phyloP scores from a whole-genome alignment of 2,113 vertebrate genomes.

The Coreoperca whiteheadi region DNA sequence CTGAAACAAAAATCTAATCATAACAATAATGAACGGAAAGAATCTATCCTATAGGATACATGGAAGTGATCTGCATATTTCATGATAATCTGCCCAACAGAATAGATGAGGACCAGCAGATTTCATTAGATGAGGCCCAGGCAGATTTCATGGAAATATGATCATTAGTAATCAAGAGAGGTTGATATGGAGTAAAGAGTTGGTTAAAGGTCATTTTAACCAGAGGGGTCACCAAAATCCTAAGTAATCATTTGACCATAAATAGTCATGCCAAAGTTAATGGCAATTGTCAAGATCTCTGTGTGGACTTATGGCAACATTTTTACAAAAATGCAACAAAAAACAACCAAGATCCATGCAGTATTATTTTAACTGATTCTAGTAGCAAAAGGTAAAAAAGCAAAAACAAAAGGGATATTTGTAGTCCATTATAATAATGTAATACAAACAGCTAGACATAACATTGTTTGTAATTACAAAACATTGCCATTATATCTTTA shows the following conservation, averaged over 20 bases:
- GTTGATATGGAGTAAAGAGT: not conserved
- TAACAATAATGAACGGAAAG: not conserved
- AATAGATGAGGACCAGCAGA: not conserved
- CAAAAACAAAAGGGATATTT: not conserved
- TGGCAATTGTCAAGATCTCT: too few relatives aligned
- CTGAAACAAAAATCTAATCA: not conserved
- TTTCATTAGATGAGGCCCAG: too few relatives aligned
- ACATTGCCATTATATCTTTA: not conserved
- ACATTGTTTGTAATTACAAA: not conserved
- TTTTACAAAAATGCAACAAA: not conserved
- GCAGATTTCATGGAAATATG: not conserved
- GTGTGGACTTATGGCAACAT: too few relatives aligned
- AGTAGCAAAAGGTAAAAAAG: not conserved
- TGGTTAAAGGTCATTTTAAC: not conserved
- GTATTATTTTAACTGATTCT: not conserved
- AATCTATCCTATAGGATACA: not conserved
- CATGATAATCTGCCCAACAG: not conserved
- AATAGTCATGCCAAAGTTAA: too few relatives aligned
- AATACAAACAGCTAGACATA: not conserved
- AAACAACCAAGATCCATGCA: not conserved
- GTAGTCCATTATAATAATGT: not conserved
- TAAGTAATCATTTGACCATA: too few relatives aligned
- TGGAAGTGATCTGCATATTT: not conserved
- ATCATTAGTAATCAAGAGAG: not conserved
- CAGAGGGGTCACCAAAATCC: too few relatives aligned